Evolutionary conservation across 2,113 vertebrate species (phyloP), one percentile per base, ranked within the genome.

Genomic region (Corythoichthys intestinalis): DNA sequence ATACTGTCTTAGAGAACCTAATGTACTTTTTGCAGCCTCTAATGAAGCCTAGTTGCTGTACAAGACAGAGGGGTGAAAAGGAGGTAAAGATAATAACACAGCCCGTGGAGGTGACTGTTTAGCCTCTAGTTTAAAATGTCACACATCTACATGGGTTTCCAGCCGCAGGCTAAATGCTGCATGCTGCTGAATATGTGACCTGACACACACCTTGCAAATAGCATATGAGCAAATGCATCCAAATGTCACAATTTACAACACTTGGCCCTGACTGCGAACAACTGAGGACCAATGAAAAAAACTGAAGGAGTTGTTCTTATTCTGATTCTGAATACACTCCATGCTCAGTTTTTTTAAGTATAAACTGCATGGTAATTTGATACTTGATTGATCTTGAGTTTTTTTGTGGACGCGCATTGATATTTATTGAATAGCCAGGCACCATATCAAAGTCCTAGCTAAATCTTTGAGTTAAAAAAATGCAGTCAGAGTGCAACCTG

Each of bases 1-100:
- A 74, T 85, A 81, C 84, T 70, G 71, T 76, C 69, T 83, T 75
- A 80, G 83, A 82, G 78, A 84, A 83, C 73, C 81, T 75, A 69
- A 82, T 77, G 81, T 75, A 69, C 70, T 59, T 76, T 82, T 72
- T 71, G 3, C 75, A 64, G 57, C 46, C 34, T 62, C 75, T 87
- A 87, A 88, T 86, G 78, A 87, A 77, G 46, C 72, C 56, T 60
- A 48, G 64, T 70, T 73, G 56, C 49, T 62, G 70, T 46, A 28
- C 54, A 58, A 50, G 34, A 52, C 64, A 39, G 10, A 28, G 73
- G 66, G 20, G 58, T 50, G 20, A 67, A 75, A 47, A 59, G 52
- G 17, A 57, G 4, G 5, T 17, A 49, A n/a, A 56, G 46, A 48
- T 39, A 47, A 61, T 41, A 61, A 61, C 38, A 7, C 54, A 61